Percentiles rank a stretch among this genome's conserved stretches.
Conservation (phyloP, 1,140 invertebrate genomes). For the Limonius californicus region DNA sequence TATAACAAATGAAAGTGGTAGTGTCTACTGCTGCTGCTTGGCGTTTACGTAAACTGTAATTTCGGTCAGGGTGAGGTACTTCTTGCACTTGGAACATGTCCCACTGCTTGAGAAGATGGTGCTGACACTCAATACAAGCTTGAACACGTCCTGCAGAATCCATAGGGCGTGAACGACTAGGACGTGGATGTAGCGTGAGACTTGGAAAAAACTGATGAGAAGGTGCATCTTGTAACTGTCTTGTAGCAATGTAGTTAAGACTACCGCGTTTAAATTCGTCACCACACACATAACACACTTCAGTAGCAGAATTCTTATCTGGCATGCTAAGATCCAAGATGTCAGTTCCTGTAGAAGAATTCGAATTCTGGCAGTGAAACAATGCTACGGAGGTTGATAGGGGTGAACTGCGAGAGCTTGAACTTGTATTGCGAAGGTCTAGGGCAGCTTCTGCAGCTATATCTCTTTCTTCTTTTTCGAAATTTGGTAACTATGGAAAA, state of each 20-base stretch:
- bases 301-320: constrained; percentile 83
- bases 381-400: constrained; percentile 34
- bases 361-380: constrained; percentile 46
- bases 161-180: constrained; percentile 76
- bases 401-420: constrained; percentile 31
- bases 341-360: constrained; percentile 53
- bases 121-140: constrained; percentile 75
- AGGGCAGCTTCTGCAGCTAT: constrained; percentile 55
- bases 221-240: constrained; percentile 50
- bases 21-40: constrained; percentile 61
- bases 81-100: constrained; percentile 64
- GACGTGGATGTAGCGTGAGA: constrained; percentile 77
- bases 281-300: constrained; percentile 87
- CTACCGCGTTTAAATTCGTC: constrained; percentile 79
- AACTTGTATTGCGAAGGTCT: constrained; percentile 56
- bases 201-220: constrained; percentile 77
- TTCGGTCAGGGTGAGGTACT: constrained; percentile 69
- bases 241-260: constrained; percentile 61
- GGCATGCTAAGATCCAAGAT: constrained; percentile 86
- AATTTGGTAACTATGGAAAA: constrained; percentile 29
- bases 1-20: constrained; percentile 83
- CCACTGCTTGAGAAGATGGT: constrained; percentile 81
- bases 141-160: constrained; percentile 72
- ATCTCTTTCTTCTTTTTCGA: constrained; percentile 31
- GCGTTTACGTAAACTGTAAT: constrained; percentile 74